Evolutionary conservation across 2,888 invertebrate species (phyloP), one percentile per base, ranked within the genome.

Genomic region (Creontiades dilutus): DNA sequence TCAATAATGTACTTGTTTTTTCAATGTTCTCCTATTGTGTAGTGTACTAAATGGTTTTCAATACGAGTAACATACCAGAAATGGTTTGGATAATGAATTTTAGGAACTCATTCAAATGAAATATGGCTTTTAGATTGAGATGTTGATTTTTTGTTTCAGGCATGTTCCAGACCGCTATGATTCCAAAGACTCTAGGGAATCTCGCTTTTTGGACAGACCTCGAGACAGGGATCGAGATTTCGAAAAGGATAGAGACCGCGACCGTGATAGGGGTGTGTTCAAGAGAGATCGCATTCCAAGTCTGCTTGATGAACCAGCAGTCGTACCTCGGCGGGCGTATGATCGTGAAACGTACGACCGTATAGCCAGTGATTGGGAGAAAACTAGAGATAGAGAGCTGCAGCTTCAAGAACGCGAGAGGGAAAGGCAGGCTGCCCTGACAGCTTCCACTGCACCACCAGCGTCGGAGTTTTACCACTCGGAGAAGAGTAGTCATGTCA

Each of bases 351-450:
- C 84, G 1, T 27, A 91, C 0, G 91, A 91, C 27, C 78, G 91
- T 48, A 90, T 91, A 0, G 91, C 91, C 12, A 87, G 92, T 9
- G 92, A 92, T 76, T 92, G 92, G 92, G 92, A 92, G 80, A 91
- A 91, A 57, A 92, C 91, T 0, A 91, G 92, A n/a, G 92, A 92
- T 47, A 90, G 91, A 48, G 92, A 92, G 68, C 75, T 92, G 37
- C 90, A 92, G 81, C 91, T 91, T 19, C 89, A 92, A 37, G 92
- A 92, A 28, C 92, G 92, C 78, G 92, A 92, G 48, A 90, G 92
- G 55, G 91, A 93, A 92, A 68, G 86, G 47, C 75, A 86, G 46
- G 61, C 55, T 28, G 11, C 11, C 5, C 11, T n/a, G 11, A 27
- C 28, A 12, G 23, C 46, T 14, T 12, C 37, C 4, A 78, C 37